phyloP scores from a whole-genome alignment of 2,888 invertebrate species.

The Ephialtes manifestator region DNA sequence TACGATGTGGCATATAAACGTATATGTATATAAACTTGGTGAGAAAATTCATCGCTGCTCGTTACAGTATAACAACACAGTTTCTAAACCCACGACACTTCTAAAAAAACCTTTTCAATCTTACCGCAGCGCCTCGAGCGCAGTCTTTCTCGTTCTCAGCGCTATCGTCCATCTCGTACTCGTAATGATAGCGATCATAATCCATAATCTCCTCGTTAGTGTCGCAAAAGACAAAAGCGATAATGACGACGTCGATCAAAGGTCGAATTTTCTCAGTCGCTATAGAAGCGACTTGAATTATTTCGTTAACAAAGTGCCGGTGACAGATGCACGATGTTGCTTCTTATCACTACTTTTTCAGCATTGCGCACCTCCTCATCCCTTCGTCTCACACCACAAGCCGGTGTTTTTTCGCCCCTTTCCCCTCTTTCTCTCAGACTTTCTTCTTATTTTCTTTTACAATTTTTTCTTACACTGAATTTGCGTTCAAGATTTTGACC shows the following conservation, averaged over 20 bases:
- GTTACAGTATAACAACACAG: slow-evolving; percentile 2
- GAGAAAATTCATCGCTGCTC: slow-evolving; percentile 70
- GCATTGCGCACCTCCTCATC: slow-evolving; percentile 21
- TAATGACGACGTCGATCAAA: slow-evolving; percentile 15
- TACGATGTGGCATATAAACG: slow-evolving; percentile 60
- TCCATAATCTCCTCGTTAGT: slow-evolving; percentile 66
- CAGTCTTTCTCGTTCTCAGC: slow-evolving; percentile 81
- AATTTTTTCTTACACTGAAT: slow-evolving; percentile 59
- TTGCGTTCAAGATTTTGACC: slow-evolving; percentile 10
- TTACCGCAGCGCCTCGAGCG: slow-evolving; percentile 79
- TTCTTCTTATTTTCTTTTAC: slow-evolving; percentile 12
- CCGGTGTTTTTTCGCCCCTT: slow-evolving; percentile 9
- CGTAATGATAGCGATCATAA: slow-evolving; percentile 76
- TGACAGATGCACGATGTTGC: background rate
- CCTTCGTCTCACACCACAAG: background rate
- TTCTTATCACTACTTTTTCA: slow-evolving; percentile 21
- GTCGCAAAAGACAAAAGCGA: slow-evolving; percentile 18
- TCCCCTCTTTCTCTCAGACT: background rate
- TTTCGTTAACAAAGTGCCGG: slow-evolving; percentile 9
- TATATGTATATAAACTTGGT: too few species aligned
- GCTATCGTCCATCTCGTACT: slow-evolving; percentile 81
- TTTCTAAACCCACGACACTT: background rate
- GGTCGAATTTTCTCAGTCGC: background rate
- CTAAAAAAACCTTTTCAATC: slow-evolving; percentile 65
- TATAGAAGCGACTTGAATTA: background rate